Evolutionary conservation across 2,888 invertebrate genomes (phyloP), one percentile per base, ranked within the genome.

Genomic region (Microdon myrmicae): DNA sequence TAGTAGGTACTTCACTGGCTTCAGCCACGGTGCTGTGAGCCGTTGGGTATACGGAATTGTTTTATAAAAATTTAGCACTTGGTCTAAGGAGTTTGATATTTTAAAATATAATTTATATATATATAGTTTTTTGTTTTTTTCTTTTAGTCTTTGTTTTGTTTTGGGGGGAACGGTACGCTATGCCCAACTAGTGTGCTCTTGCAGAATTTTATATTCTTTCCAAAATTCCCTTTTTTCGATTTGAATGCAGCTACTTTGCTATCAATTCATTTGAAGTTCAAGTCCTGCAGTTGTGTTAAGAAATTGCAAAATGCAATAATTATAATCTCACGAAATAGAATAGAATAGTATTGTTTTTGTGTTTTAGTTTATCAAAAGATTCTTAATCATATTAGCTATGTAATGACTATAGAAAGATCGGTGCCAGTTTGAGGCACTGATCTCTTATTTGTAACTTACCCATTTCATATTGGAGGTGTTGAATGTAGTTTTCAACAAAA

Each of bases 1-100:
- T 70, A 68, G 70, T 69, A 47, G 71, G 64, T 70, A 69, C 67
- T 68, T 71, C 72, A 68, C 71, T 71, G 69, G 72, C 70, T 70
- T 74, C 75, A 74, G 75, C 75, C 75, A 74, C 74, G 72, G 69
- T 71, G 69, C 67, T 56, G 45, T 67, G 55, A 61, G 60, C 60
- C 60, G 60, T 48, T 60, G 45, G 54, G 49, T 67, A 41, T 43
- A 53, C 17, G 38, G 35, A 66, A 39, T 53, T 59, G 59, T 48
- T 59, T 66, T 64, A 31, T 17, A 49, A 32, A 49, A 58, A 49
- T 49, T 48, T 44, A 34, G 44, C 38, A 34, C 41, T 39, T 37
- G 48, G 48, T 48, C 35, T 47, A 55, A 17, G n/a, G 29, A 13
- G 9, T 41, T n/a, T n/a, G n/a, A n/a, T 48, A 32, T 39, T 44